Evolutionary conservation across 2,113 vertebrate species (phyloP), one percentile per base, ranked within the genome.

Genomic region (Leiothrix lutea): DNA sequence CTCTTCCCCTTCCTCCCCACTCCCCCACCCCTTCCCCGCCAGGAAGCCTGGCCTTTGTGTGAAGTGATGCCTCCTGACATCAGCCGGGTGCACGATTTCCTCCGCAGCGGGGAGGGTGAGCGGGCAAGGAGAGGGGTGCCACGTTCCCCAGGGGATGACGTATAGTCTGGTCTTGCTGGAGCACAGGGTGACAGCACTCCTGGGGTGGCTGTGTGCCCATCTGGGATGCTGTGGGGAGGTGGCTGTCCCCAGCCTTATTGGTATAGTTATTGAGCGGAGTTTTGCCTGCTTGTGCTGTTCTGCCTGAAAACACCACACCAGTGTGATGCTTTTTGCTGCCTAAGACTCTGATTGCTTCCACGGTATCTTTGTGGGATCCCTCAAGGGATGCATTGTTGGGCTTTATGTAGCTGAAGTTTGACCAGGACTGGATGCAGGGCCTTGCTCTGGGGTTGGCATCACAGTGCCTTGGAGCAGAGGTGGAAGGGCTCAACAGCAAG

Each of bases 21-120:
- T 88, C 81, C 67, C 66, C 88, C 93, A 83, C 83, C 93, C 75
- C 64, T 90, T 94, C 91, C 70, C 75, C 2, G 12, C 91, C 84
- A 85, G 95, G 93, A 95, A 92, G 90, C 74, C 81, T 77, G 93
- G 83, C 91, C 88, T 92, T 96, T 88, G 87, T 94, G 94, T 89
- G 83, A 96, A 95, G 78, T 92, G 94, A 97, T 96, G 91, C 67
- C 95, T 96, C 78, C 69, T 97, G 94, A 97, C 95, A 95, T 95
- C 91, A 94, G 95, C 95, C 16, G 2, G 91, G 90, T 42, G 22
- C 17, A 21, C 9, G 6, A 80, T 92, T 95, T 97, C 89, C 91
- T 97, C 73, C 0, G 5, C 65, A 80, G 90, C 0, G 0, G 78
- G 80, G 79, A 95, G 78, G 71, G 33, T 14, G n/a, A 89, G 57